These are phyloP conservation scores for Martes martes DNA, from an alignment of 2,113 vertebrate genomes.

Conservation along the genomic window DNA sequence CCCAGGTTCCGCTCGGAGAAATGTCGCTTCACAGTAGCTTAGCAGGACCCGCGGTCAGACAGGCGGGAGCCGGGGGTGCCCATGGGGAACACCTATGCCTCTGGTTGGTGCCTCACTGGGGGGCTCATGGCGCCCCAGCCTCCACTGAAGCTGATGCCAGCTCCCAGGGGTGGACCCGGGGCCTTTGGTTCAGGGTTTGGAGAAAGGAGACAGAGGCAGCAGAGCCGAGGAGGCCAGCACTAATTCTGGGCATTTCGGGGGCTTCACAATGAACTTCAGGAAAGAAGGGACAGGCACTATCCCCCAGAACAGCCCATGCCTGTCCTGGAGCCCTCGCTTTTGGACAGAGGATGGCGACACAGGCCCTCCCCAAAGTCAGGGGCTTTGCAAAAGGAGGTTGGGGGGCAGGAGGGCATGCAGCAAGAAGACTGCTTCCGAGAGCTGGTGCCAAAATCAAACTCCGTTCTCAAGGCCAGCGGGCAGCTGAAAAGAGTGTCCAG, in stretches of 20 bases:
- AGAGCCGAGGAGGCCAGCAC: not conserved
- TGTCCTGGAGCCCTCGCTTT: not conserved
- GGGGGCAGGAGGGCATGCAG: not conserved
- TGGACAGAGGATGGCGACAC: not conserved
- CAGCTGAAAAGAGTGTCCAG: not conserved
- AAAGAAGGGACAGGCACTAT: not conserved
- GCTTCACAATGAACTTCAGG: conserved; percentile 52
- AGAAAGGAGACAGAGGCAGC: not conserved
- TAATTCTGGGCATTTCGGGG: not conserved
- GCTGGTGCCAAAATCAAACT: not conserved
- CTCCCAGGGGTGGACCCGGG: not conserved
- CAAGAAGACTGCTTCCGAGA: not conserved
- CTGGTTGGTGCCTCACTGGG: not conserved
- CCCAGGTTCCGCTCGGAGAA: not conserved
- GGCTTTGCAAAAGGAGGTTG: not conserved
- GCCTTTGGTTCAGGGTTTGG: not conserved
- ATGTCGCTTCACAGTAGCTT: conserved; percentile 36
- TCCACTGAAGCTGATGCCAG: not conserved
- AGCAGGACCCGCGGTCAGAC: not conserved
- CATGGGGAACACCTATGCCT: conserved; percentile 15
- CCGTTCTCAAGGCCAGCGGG: not conserved
- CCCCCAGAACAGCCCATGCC: not conserved
- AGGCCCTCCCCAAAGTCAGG: not conserved
- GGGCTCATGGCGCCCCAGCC: not conserved
- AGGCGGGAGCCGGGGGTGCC: not conserved